Conservation (phyloP, 2,113 vertebrate genomes). For the Puffinus mauretanicus region DNA sequence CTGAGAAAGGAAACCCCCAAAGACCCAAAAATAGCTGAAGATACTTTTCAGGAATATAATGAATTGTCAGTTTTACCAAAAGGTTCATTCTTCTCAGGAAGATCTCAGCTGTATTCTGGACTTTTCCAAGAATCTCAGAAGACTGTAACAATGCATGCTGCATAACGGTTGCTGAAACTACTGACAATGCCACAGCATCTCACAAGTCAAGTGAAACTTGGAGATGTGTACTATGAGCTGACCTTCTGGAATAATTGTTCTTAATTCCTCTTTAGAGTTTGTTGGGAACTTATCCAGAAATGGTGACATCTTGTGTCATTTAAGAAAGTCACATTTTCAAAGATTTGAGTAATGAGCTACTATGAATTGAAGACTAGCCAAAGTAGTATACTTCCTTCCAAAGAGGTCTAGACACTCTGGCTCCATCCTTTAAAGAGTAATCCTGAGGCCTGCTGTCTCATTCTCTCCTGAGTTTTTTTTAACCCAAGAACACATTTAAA, state of each 20-base stretch:
- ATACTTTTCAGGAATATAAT: background rate
- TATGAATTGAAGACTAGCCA: background rate
- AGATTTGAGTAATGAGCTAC: background rate
- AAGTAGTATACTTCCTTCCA: background rate
- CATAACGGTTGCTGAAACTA: background rate
- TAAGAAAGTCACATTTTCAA: background rate
- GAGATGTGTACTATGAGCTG: background rate
- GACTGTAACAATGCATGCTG: background rate
- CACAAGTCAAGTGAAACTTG: background rate
- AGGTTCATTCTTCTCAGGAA: background rate
- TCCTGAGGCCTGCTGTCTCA: background rate
- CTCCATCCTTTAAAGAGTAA: background rate
- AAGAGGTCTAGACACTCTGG: conserved; percentile 5
- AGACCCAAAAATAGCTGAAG: background rate
- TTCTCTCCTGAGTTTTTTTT: background rate
- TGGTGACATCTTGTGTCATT: background rate
- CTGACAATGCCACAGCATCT: background rate
- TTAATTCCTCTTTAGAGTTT: background rate
- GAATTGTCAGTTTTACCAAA: background rate
- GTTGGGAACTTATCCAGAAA: background rate
- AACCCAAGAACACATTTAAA: background rate
- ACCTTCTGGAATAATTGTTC: background rate
- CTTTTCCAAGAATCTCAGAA: background rate
- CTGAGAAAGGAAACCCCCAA: background rate
- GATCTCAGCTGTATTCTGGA: background rate